Percentiles rank a stretch among this genome's conserved stretches.
These are phyloP conservation scores for Tholera decimalis DNA, from an alignment of 2,888 invertebrate species.

Conservation along the genomic window DNA sequence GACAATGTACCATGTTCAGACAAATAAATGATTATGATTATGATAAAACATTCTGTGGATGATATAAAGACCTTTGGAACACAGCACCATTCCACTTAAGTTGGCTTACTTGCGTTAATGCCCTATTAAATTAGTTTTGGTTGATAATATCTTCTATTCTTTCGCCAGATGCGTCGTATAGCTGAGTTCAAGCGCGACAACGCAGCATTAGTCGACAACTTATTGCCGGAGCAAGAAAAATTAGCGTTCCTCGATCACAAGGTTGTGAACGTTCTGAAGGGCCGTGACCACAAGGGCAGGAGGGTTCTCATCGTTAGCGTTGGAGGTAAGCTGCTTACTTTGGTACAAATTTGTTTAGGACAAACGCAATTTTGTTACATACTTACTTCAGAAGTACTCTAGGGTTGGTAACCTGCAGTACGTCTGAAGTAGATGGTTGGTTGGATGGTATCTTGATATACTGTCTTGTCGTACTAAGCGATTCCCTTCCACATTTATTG, in stretches of 20 bases:
- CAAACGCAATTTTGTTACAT: not conserved
- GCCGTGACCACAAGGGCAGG: conserved; percentile 94
- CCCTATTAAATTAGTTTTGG: not conserved
- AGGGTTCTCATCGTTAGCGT: conserved; percentile 94
- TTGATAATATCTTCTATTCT: conserved; percentile 30
- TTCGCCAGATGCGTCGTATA: conserved; percentile 93
- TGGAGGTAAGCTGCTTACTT: conserved; percentile 90
- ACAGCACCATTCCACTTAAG: not conserved
- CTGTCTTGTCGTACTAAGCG: too few species aligned
- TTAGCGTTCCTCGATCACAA: conserved; percentile 93
- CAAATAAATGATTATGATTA: too few species aligned
- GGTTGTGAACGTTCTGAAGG: conserved; percentile 95
- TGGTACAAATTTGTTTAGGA: not conserved
- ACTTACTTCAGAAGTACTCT: too few species aligned
- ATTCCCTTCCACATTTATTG: too few species aligned
- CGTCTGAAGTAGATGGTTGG: too few species aligned
- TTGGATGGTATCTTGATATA: too few species aligned
- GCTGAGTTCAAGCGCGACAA: conserved; percentile 95
- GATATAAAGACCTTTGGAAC: not conserved
- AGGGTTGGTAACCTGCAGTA: too few species aligned
- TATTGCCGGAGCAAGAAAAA: conserved; percentile 93
- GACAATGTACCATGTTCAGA: too few species aligned
- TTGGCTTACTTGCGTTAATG: not conserved
- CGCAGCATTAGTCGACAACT: conserved; percentile 92
- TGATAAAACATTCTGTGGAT: too few species aligned